Conservation (phyloP, 2,113 vertebrate genomes). For the Butorides virescens region DNA sequence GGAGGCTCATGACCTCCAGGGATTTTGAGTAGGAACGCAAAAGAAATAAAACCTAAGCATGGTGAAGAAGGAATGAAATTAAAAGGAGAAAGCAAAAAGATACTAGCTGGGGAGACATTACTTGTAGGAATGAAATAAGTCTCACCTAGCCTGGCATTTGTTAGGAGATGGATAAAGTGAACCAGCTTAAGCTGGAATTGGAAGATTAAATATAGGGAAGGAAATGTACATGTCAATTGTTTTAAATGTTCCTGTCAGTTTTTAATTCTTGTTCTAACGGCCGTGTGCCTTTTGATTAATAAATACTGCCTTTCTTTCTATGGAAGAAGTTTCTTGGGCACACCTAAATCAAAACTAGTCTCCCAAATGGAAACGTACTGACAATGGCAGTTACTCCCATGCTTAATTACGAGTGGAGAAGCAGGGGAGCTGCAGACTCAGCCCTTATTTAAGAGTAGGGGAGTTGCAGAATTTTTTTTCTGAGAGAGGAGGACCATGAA, state of each 20-base stretch:
- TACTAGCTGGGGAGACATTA: accelerated
- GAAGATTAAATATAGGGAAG: neutral
- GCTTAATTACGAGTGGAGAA: neutral
- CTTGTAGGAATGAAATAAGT: neutral
- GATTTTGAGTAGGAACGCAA: neutral
- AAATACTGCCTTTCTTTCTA: neutral
- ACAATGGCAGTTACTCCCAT: neutral
- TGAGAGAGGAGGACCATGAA: neutral
- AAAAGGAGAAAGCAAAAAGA: neutral
- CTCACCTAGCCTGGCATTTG: neutral
- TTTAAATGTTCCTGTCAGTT: neutral
- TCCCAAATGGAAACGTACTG: neutral
- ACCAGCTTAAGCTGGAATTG: neutral
- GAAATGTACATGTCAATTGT: neutral
- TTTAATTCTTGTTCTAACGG: neutral
- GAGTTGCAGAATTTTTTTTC: neutral
- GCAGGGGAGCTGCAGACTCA: neutral
- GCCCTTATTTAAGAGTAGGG: neutral
- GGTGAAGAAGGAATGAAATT: neutral
- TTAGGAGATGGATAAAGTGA: neutral
- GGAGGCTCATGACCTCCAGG: neutral
- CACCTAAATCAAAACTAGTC: neutral
- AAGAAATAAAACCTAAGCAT: neutral
- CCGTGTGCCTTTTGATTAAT: neutral
- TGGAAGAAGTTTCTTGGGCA: accelerated